Base-by-base conservation (phyloP, 2,888 invertebrate species). In the Chaetoderma sp. region DNA sequence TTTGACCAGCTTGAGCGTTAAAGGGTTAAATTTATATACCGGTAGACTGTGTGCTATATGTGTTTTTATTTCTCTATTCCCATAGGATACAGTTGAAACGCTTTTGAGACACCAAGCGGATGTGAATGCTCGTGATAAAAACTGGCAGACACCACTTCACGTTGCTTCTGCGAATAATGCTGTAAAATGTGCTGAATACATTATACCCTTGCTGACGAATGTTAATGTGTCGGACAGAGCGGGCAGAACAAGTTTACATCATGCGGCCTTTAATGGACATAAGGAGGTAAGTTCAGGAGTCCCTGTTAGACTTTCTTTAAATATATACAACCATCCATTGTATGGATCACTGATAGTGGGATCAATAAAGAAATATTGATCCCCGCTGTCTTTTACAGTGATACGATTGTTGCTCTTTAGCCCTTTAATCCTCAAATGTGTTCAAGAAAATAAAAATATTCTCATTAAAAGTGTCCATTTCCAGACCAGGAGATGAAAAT, bases 211-310 rank as follows among this genome's bases (percentile, higher is more conserved):
- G 28, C 78, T 89, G 63, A 83, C 86, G 58, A 88, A 89, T 74
- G 83, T 88, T 21, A 89, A 89, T 74, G 85, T 89, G 30, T 87
- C 89, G 1, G 90, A 90, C 78, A 83, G 90, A 65, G 88, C 88
- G 13, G 91, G 91, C 2, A 86, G 90, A 47, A 91, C 91, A 4
- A 89, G 90, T 70, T 86, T 91, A 49, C 91, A 91, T 78, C 90
- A 91, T 80, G 91, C 91, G 5, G 90, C 90, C 13, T 89, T 88
- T 78, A 90, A 90, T 76, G 90, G 91, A 0, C 90, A 91, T 71
- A 80, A 87, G 63, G 89, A 89, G 82, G 87, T 88, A 69, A 65
- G 55, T n/a, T 4, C 6, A 10, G 16, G 10, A 4, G 32, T 32
- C 8, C 8, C 32, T 16, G n/a, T n/a, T n/a, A 16, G 8, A 10